Evolutionary conservation across 2,113 vertebrate species (phyloP).

Genomic region (Corynorhinus townsendii): DNA sequence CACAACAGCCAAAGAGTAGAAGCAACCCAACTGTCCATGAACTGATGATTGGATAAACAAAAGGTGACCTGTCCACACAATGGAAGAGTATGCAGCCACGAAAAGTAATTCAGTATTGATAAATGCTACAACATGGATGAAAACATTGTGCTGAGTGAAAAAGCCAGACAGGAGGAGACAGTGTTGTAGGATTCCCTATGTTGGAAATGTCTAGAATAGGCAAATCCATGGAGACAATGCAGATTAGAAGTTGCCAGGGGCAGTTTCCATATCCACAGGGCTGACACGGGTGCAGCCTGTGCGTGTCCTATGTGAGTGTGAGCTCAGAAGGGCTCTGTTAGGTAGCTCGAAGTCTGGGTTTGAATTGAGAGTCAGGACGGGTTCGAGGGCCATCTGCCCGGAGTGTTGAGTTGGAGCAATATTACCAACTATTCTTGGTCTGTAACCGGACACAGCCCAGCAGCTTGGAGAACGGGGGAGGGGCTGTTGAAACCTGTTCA

Average conservation of each 20-base stretch:
- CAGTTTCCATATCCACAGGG: not conserved
- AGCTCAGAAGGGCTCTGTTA: not conserved
- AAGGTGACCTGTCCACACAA: not conserved
- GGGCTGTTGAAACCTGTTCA: not conserved
- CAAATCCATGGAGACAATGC: not conserved
- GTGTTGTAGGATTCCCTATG: not conserved
- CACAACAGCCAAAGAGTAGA: not conserved
- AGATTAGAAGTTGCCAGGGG: too few species aligned
- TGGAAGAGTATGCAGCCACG: not conserved
- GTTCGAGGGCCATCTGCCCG: not conserved
- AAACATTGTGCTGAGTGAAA: not conserved
- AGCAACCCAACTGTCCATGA: not conserved
- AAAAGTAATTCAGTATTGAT: not conserved
- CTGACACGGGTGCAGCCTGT: not conserved
- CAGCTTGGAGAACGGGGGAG: not conserved
- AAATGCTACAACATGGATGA: not conserved
- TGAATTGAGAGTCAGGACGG: not conserved
- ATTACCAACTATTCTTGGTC: not conserved
- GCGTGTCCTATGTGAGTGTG: not conserved
- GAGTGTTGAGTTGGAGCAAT: too few species aligned
- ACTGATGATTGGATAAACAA: not conserved
- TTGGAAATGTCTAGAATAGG: not conserved
- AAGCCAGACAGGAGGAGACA: not conserved
- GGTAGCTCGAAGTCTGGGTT: not conserved
- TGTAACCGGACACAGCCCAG: not conserved